A percentile compares a stretch with the other conserved stretches of the same genome.
These are phyloP conservation scores for Callochromis pleurospilus DNA, from an alignment of 2,113 vertebrate genomes.

Conservation along the genomic window DNA sequence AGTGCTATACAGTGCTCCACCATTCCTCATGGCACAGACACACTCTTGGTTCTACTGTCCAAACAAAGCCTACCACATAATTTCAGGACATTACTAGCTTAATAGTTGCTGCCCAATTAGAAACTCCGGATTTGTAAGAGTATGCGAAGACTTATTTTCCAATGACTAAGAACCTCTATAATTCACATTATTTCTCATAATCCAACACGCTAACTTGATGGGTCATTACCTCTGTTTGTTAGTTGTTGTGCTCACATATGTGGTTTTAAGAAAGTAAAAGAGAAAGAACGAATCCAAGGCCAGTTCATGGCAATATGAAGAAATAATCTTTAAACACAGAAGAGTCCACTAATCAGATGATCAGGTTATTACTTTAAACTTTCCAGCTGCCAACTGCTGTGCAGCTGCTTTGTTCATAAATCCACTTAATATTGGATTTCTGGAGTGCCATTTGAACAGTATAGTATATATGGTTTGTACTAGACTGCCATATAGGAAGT, in stretches of 20 bases:
- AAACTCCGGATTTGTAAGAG: conserved; percentile 21
- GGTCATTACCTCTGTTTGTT: background rate
- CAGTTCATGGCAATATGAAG: background rate
- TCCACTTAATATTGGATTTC: background rate
- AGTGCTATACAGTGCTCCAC: background rate
- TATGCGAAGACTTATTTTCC: conserved; percentile 8
- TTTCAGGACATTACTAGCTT: conserved; percentile 15
- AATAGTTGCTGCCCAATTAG: conserved; percentile 30
- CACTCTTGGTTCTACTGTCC: background rate
- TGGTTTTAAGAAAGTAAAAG: background rate
- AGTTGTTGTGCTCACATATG: background rate
- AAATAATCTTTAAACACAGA: background rate
- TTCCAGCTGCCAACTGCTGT: background rate
- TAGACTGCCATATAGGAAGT: background rate
- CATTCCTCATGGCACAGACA: background rate
- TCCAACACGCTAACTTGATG: background rate
- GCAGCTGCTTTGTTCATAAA: background rate
- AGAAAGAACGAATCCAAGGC: background rate
- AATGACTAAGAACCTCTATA: background rate
- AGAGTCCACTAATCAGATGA: background rate
- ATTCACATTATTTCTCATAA: background rate
- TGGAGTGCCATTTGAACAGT: background rate
- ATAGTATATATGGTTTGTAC: background rate
- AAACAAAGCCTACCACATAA: background rate
- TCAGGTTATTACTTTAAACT: background rate